Evolutionary conservation across 2,888 invertebrate species (phyloP), one percentile per base, ranked within the genome.

Genomic region (Eledone cirrhosa): DNA sequence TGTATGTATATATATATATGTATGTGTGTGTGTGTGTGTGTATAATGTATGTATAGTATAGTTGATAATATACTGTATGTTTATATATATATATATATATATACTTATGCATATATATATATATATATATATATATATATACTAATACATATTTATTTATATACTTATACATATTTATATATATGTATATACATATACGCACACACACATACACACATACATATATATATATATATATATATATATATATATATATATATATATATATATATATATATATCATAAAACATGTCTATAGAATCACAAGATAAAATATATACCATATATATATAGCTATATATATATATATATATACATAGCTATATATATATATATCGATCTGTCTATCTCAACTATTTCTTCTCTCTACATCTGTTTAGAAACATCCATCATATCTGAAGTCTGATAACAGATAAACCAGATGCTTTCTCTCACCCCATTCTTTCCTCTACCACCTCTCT

Each of bases 101-200:
- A 16, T 65, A 65, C 29, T 2, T n/a, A 65, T 65, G 7, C 29
- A 65, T 65, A 16, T 65, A 65, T 65, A 7, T 65, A 65, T 65
- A 7, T 65, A 65, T 65, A 19, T n/a, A 2, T n/a, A 65, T 65
- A 65, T 65, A 16, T 65, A 65, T 65, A n/a, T n/a, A n/a, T n/a
- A n/a, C n/a, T n/a, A n/a, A n/a, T n/a, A n/a, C n/a, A n/a, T n/a
- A n/a, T n/a, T 7, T 65, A 3, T 65, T 7, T 65, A 22, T 65
- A 16, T 65, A 24, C 16, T 27, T 65, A 16, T 65, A 0, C 16
- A 1, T 8, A 24, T 65, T 27, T 65, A 24, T 65, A 65, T 65
- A 24, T 65, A 65, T 65, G 14, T 65, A 65, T 65, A 24, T 65
- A 65, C 29, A 24, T 65, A 65, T 65, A 65, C 65, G 24, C 65